These are phyloP conservation scores for Eupithecia tripunctaria DNA, from an alignment of 2,888 invertebrate species.

Conservation along the genomic window DNA sequence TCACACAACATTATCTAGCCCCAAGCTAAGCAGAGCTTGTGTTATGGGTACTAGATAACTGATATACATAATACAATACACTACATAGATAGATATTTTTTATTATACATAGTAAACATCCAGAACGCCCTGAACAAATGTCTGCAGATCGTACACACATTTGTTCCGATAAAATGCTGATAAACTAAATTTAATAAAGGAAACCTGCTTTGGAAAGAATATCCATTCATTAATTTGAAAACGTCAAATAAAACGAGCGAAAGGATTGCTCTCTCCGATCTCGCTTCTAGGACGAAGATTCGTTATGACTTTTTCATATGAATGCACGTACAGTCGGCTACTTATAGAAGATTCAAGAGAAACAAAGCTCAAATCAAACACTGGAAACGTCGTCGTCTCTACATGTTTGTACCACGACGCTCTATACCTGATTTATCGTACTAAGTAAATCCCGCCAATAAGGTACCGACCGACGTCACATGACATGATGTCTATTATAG, in stretches of 20 bases:
- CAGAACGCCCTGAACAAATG: too few relatives aligned
- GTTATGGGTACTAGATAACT: too few relatives aligned
- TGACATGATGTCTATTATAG: too few relatives aligned
- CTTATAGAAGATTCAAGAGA: neutral
- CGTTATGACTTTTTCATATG: neutral
- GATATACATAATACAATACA: too few relatives aligned
- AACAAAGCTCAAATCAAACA: neutral
- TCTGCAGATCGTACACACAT: too few relatives aligned
- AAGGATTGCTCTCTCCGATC: conserved; percentile 17
- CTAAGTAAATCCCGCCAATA: neutral
- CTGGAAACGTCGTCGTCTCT: neutral
- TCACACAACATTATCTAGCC: too few relatives aligned
- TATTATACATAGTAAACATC: too few relatives aligned
- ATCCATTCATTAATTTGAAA: neutral
- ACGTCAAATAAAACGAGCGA: conserved; percentile 18
- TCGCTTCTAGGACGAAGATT: neutral
- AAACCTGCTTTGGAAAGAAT: neutral
- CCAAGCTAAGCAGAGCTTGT: too few relatives aligned
- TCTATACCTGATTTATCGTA: neutral
- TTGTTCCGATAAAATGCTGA: neutral
- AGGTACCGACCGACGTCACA: too few relatives aligned
- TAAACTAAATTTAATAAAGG: neutral
- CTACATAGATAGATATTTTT: too few relatives aligned
- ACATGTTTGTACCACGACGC: neutral
- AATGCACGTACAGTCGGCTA: neutral